phyloP scores from a whole-genome alignment of 2,888 invertebrate genomes.

The Heliconius ismenius region DNA sequence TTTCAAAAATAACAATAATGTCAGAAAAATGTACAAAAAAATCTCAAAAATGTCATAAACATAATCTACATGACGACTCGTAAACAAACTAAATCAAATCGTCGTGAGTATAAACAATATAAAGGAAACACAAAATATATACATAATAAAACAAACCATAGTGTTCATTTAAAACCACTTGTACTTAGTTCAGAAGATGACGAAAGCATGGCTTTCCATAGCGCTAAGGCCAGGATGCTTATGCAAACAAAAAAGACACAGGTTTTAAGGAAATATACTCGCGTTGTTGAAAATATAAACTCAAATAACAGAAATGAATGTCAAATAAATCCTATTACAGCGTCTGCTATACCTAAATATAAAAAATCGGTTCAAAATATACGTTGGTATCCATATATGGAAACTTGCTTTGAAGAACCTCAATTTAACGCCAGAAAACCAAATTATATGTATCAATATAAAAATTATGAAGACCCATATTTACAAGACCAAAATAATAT shows the following conservation, averaged over 20 bases:
- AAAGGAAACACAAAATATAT: conserved; percentile 13
- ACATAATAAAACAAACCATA: conserved; percentile 33
- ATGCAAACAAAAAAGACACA: conserved; percentile 46
- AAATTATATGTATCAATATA: conserved; percentile 51
- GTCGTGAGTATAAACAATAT: conserved; percentile 23
- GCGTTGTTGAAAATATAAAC: conserved; percentile 52
- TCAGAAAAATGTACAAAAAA: conserved; percentile 40
- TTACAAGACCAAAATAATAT: conserved; percentile 47
- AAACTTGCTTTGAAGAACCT: conserved; percentile 46
- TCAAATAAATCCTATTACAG: conserved; percentile 29
- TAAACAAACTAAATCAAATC: conserved; percentile 44
- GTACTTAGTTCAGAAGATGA: conserved; percentile 49
- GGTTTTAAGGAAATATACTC: neutral
- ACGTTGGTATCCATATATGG: conserved; percentile 52
- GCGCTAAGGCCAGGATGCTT: conserved; percentile 50
- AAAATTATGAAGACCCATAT: conserved; percentile 47
- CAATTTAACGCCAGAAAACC: conserved; percentile 33
- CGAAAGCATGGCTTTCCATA: conserved; percentile 48
- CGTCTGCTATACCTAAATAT: conserved; percentile 47
- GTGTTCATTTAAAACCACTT: conserved; percentile 39
- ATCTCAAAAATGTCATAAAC: conserved; percentile 34
- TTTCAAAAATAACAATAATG: conserved; percentile 25
- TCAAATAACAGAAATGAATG: conserved; percentile 44
- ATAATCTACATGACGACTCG: conserved; percentile 42
- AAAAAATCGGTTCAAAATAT: conserved; percentile 49